phyloP scores from a whole-genome alignment of 2,888 invertebrate genomes.

The Balanococcus diminutus region DNA sequence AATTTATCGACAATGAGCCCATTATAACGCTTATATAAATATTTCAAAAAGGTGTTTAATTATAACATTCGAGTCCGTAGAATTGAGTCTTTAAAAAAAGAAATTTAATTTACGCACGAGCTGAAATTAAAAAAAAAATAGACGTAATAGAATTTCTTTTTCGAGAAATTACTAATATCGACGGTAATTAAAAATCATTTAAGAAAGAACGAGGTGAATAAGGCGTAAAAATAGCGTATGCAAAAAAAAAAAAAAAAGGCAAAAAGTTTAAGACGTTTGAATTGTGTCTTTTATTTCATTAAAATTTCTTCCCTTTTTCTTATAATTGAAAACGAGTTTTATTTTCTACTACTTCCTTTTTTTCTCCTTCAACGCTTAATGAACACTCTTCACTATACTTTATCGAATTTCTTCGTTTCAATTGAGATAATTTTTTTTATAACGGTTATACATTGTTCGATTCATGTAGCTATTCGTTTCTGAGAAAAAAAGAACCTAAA shows the following conservation, averaged over 20 bases:
- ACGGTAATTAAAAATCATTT: constrained; percentile 23
- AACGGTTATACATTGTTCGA: not conserved
- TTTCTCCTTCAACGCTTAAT: not conserved
- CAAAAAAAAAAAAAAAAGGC: not conserved
- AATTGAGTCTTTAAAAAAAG: constrained; percentile 15
- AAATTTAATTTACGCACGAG: not conserved
- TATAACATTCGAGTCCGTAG: not conserved
- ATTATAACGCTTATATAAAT: constrained; percentile 24
- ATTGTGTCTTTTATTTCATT: constrained; percentile 13
- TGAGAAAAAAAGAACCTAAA: not conserved
- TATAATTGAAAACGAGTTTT: not conserved
- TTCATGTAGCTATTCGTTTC: not conserved
- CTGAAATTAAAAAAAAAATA: not conserved
- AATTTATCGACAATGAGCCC: not conserved
- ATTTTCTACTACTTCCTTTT: not conserved
- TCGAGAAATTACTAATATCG: constrained; percentile 1
- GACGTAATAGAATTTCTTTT: not conserved
- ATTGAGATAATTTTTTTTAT: not conserved
- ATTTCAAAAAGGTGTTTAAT: constrained; percentile 8
- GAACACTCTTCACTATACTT: not conserved
- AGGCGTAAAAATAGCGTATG: constrained; percentile 12
- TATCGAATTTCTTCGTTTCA: constrained; percentile 14
- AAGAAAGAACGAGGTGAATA: constrained; percentile 15
- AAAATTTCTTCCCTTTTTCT: constrained; percentile 9
- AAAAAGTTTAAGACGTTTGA: not conserved